A percentile compares a stretch with the other conserved stretches of the same genome.
phyloP scores from a whole-genome alignment of 2,113 vertebrate genomes.

The Acanthochromis polyacanthus region DNA sequence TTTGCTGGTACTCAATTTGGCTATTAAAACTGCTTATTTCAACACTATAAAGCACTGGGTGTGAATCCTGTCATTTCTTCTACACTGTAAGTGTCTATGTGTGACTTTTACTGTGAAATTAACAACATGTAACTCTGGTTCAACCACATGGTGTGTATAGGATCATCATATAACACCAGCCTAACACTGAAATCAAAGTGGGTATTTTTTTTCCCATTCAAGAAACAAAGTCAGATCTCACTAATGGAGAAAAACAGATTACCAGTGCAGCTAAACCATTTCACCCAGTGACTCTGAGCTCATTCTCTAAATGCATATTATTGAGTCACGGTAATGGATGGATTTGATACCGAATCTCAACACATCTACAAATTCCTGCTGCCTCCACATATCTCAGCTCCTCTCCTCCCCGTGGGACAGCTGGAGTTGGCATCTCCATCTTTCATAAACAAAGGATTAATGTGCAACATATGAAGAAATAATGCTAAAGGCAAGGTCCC shows the following conservation, averaged over 20 bases:
- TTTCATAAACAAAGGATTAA: slow-evolving; percentile 79
- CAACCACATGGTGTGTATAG: background rate
- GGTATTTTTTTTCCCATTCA: slow-evolving; percentile 23
- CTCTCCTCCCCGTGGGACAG: slow-evolving; percentile 50
- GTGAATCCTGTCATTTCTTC: no score
- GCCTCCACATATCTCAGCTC: slow-evolving; percentile 46
- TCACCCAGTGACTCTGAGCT: slow-evolving; percentile 41
- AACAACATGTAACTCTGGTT: background rate
- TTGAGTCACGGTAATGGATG: slow-evolving; percentile 54
- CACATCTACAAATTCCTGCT: slow-evolving; percentile 34
- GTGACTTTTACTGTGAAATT: background rate
- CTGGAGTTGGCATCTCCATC: slow-evolving; percentile 57
- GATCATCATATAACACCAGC: background rate
- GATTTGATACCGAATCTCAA: slow-evolving; percentile 44
- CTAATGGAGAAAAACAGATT: slow-evolving; percentile 46
- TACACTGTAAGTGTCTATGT: background rate
- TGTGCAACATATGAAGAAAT: slow-evolving; percentile 68
- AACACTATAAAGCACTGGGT: no score
- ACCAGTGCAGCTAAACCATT: slow-evolving; percentile 38
- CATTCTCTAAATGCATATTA: slow-evolving; percentile 51
- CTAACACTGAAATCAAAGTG: slow-evolving; percentile 8
- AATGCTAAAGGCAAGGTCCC: slow-evolving; percentile 50
- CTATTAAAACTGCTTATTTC: no score
- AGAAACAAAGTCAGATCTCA: slow-evolving; percentile 21
- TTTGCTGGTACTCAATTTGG: no score